A percentile compares a stretch with the other conserved stretches of the same genome.
Evolutionary conservation across 1,140 invertebrate genomes (phyloP).

Genomic region (Brachionus angularis): DNA sequence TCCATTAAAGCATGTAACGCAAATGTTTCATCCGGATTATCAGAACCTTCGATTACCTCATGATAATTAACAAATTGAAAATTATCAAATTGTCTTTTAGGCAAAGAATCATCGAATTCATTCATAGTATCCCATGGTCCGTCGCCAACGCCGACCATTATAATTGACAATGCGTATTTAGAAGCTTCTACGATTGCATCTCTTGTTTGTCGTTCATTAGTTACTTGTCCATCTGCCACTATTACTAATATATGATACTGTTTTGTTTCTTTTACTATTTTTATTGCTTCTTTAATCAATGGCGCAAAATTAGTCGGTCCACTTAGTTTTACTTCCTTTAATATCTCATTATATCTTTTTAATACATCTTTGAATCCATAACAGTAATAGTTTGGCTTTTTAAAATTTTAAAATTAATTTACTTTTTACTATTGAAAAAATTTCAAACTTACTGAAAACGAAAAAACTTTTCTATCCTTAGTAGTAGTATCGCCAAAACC

Average conservation of each 20-base stretch:
- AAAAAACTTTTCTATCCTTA: conserved; percentile 57
- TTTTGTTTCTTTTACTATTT: conserved; percentile 55
- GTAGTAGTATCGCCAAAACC: conserved; percentile 60
- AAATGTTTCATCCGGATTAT: conserved; percentile 59
- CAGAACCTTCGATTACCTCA: conserved; percentile 54
- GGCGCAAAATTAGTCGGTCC: conserved; percentile 60
- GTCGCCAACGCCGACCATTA: conserved; percentile 63
- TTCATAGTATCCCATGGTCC: conserved; percentile 63
- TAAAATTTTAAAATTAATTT: background rate
- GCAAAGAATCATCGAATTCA: conserved; percentile 61
- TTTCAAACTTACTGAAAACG: conserved; percentile 50
- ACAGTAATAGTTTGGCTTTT: conserved; percentile 49
- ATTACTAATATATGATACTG: conserved; percentile 62
- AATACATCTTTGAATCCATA: conserved; percentile 59
- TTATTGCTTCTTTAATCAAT: conserved; percentile 59
- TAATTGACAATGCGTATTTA: conserved; percentile 61
- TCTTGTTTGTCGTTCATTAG: conserved; percentile 57
- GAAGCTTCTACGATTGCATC: conserved; percentile 62
- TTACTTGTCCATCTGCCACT: conserved; percentile 62
- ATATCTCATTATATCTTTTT: conserved; percentile 49
- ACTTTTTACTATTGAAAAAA: background rate
- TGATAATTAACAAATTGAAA: conserved; percentile 64
- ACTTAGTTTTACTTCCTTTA: conserved; percentile 53
- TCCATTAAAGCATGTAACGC: conserved; percentile 62
- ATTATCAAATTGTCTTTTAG: conserved; percentile 62